These are phyloP conservation scores for Mus spretus DNA, from an alignment of 2,797 vertebrate genomes.

Conservation along the genomic window DNA sequence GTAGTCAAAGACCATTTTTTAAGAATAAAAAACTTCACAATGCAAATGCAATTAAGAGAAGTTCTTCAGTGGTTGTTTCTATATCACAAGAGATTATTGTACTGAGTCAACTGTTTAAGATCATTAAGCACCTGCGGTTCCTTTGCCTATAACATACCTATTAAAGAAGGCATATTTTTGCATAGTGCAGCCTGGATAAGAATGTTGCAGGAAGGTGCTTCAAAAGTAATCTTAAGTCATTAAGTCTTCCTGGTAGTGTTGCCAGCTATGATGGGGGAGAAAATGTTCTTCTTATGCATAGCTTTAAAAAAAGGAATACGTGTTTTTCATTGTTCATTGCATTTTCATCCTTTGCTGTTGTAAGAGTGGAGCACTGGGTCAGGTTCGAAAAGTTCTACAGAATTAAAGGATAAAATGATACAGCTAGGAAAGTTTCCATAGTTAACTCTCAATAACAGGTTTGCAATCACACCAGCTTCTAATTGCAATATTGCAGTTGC, in stretches of 20 bases:
- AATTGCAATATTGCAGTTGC: background rate
- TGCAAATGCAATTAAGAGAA: conserved; percentile 41
- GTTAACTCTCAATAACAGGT: background rate
- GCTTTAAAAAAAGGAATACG: conserved; percentile 3
- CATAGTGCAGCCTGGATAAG: background rate
- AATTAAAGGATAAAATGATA: conserved; percentile 35
- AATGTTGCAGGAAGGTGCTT: background rate
- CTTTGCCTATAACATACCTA: background rate
- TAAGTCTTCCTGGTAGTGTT: background rate
- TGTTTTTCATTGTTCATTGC: background rate
- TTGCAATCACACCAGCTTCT: background rate
- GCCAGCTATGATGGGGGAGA: background rate
- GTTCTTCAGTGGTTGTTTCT: background rate
- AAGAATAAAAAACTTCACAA: conserved; percentile 68
- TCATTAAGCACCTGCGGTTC: background rate
- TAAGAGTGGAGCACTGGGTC: background rate
- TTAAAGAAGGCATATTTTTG: conserved; percentile 42
- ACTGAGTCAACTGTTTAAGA: conserved; percentile 4
- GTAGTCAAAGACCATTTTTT: conserved; percentile 70
- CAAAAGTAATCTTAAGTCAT: background rate
- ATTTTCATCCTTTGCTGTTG: background rate
- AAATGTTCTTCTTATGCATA: background rate
- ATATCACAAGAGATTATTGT: conserved; percentile 40
- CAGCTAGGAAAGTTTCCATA: background rate
- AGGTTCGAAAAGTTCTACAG: background rate